Percentiles rank a stretch among this genome's conserved stretches.
Evolutionary conservation across 2,113 vertebrate genomes (phyloP).

Genomic region (Myotis brandtii): DNA sequence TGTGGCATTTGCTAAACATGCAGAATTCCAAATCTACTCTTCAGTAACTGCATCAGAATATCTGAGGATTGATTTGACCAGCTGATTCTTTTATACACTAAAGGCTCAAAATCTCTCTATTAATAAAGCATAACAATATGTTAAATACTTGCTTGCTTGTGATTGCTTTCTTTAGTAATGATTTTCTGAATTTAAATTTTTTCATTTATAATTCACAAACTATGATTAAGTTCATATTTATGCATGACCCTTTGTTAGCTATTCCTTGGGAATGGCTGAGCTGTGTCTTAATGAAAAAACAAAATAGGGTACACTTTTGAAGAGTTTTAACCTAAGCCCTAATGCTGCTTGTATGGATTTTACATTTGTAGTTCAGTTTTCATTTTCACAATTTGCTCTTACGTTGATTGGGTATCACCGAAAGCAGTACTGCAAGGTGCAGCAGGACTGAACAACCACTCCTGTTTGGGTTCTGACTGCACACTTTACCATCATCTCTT

Average conservation of each 20-base stretch:
- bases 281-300: not conserved
- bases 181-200: conserved; percentile 26
- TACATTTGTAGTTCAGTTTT: not conserved
- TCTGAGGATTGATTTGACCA: conserved; percentile 1
- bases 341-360: not conserved
- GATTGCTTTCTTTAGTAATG: conserved; percentile 25
- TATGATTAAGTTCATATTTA: conserved; percentile 1
- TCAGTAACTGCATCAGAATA: not conserved
- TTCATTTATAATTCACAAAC: conserved; percentile 21
- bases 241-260: not conserved
- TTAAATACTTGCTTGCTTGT: conserved; percentile 19
- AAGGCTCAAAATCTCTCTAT: not conserved
- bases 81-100: not conserved
- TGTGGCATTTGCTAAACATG: not conserved
- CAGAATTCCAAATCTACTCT: not conserved
- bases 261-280: not conserved
- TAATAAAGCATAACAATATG: not conserved
- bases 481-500: not conserved
- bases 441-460: not conserved
- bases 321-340: not conserved
- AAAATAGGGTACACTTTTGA: not conserved
- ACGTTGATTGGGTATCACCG: not conserved
- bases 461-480: conserved; percentile 1
- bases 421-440: not conserved
- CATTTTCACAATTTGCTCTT: conserved; percentile 6